Evolutionary conservation across 2,113 vertebrate species (phyloP).

Genomic region (Vulpes lagopus): DNA sequence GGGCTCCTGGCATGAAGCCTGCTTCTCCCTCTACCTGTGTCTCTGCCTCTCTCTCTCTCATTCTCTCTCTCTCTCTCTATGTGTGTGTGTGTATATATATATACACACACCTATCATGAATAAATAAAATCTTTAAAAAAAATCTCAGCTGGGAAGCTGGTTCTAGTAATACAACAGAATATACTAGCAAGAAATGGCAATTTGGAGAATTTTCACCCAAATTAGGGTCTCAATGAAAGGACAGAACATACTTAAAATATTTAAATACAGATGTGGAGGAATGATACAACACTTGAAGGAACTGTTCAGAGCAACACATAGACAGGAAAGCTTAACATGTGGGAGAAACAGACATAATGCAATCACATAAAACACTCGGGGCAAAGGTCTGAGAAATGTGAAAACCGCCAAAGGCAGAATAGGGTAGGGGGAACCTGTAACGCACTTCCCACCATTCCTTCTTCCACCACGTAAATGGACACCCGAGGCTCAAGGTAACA

Average conservation of each 20-base stretch:
- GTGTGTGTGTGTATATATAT: no score
- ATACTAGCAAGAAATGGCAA: not conserved
- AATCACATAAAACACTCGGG: not conserved
- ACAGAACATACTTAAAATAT: slow-evolving; percentile 12
- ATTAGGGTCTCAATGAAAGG: not conserved
- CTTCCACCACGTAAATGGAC: not conserved
- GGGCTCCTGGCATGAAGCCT: no score
- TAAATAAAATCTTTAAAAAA: not conserved
- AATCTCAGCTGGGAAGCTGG: not conserved
- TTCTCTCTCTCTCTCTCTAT: no score
- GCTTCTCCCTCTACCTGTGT: no score
- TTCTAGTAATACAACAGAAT: not conserved
- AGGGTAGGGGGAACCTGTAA: not conserved
- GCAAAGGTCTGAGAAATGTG: not conserved
- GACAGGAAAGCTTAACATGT: not conserved
- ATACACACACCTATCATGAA: no score
- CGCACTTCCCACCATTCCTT: not conserved
- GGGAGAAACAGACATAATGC: not conserved
- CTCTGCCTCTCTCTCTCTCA: no score
- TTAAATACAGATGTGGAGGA: not conserved
- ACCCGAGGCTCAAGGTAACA: not conserved
- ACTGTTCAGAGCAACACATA: not conserved
- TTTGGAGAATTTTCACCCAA: slow-evolving; percentile 28
- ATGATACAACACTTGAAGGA: not conserved
- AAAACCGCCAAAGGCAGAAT: not conserved